Conservation (phyloP, 2,797 vertebrate genomes). For the Nothura maculosa region DNA sequence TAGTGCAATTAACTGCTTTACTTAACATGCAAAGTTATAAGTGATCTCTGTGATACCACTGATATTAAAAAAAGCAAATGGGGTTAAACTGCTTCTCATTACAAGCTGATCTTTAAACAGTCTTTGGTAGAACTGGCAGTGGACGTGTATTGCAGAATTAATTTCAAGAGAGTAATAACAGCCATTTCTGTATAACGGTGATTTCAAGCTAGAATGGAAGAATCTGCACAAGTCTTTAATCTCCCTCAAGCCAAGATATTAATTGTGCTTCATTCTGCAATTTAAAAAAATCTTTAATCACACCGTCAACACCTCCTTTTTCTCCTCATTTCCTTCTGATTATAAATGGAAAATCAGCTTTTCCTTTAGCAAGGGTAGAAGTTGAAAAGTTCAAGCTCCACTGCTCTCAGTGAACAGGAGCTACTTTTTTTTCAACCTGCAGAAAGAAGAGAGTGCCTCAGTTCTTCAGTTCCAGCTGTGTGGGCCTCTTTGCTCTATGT, state of each 20-base stretch:
- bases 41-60: not conserved
- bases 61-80: constrained; percentile 1
- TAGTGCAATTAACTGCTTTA: constrained; percentile 52
- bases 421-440: not conserved
- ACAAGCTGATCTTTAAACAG: not conserved
- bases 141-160: not conserved
- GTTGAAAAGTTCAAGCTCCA: not conserved
- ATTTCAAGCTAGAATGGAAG: not conserved
- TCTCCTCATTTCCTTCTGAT: not conserved
- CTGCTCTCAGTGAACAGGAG: not conserved
- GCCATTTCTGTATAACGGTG: not conserved
- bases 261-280: not conserved
- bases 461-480: not conserved
- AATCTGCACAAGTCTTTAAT: not conserved
- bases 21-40: constrained; percentile 16
- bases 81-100: constrained; percentile 33
- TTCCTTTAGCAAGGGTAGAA: not conserved
- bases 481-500: not conserved
- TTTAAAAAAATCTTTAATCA: not conserved
- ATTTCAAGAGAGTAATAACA: not conserved
- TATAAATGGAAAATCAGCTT: not conserved
- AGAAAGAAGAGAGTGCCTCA: not conserved
- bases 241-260: not conserved
- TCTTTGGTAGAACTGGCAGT: not conserved
- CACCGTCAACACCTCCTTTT: not conserved